Conservation (phyloP, 2,888 invertebrate species). For the Cepaea hortensis region DNA sequence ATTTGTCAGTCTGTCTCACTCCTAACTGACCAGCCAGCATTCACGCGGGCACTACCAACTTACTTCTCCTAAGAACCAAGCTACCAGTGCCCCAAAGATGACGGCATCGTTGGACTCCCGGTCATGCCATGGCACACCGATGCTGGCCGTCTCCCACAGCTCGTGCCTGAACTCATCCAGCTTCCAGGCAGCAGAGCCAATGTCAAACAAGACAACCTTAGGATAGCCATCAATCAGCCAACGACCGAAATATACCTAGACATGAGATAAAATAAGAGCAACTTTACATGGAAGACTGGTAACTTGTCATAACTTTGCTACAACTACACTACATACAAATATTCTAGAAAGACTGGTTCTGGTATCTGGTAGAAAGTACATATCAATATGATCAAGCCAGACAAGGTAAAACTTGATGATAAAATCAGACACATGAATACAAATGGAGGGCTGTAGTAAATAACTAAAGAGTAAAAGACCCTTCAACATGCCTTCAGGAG, state of each 20-base stretch:
- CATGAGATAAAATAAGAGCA: not conserved
- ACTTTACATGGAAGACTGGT: not conserved
- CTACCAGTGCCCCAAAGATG: conserved; percentile 95
- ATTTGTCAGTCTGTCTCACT: too few relatives aligned
- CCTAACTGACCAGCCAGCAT: too few relatives aligned
- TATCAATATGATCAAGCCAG: too few relatives aligned
- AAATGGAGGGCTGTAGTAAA: too few relatives aligned
- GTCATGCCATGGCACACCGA: conserved; percentile 96
- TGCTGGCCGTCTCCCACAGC: conserved; percentile 88
- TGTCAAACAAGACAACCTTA: conserved; percentile 96
- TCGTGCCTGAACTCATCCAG: conserved; percentile 95
- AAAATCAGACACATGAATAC: too few relatives aligned
- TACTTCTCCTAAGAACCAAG: conserved; percentile 92
- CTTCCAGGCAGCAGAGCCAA: conserved; percentile 96
- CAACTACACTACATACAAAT: too few relatives aligned
- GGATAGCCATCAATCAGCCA: conserved; percentile 99
- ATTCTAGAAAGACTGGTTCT: too few relatives aligned
- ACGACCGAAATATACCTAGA: conserved; percentile 92
- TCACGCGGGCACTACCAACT: not conserved
- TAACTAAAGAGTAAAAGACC: too few relatives aligned
- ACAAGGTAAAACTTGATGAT: too few relatives aligned
- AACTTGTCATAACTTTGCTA: too few relatives aligned
- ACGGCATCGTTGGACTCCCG: conserved; percentile 97
- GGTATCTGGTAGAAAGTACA: too few relatives aligned
- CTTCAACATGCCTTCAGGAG: too few relatives aligned